Evolutionary conservation across 30 jellyfish, hydroid and myxozoan genomes (phyloP), one percentile per base, ranked within the genome.

Genomic region (Euphysa ruthae): DNA sequence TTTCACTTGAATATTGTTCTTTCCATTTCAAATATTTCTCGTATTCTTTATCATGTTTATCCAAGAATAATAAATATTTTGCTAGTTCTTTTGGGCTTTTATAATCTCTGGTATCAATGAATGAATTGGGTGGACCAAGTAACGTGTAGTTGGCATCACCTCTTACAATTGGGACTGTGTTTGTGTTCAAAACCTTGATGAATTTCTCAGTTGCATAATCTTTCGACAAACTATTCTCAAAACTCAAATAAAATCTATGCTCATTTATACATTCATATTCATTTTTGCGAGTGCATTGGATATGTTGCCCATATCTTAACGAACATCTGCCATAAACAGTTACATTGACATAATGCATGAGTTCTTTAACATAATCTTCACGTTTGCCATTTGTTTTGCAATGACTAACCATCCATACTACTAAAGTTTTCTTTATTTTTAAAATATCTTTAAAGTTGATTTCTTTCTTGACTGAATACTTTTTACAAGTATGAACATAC

Each of bases 141-240:
- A 29, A 32, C 42, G 29, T 57, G 58, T 35, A 74, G 32, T 61
- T 69, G 16, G 71, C 84, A 3, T 87, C 91, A 19, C 97, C 97
- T 6, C 89, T 66, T 30, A 72, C 92, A 4, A 88, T 71, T 0
- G 97, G 97, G 55, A 88, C 33, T 0, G 91, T 58, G 24, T 87
- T 86, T 1, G 84, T 85, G 43, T 69, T 69, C 77, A 84, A 65
- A 24, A 83, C 84, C 25, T 80, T 80, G 29, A 35, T 69, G 55
- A 66, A 75, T 63, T 77, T 79, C 28, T 88, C 97, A 71, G 92
- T 83, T 54, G 81, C 61, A 31, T 74, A 88, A 34, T 79, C 94
- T 26, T 66, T 54, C 21, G 94, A 73, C 21, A 79, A 91, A 14
- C 63, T 68, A 31, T 79, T 71, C 83, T 80, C 92, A 49, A 79